Evolutionary conservation across 2,797 vertebrate species (phyloP).

Genomic region (Sternotherus odoratus): DNA sequence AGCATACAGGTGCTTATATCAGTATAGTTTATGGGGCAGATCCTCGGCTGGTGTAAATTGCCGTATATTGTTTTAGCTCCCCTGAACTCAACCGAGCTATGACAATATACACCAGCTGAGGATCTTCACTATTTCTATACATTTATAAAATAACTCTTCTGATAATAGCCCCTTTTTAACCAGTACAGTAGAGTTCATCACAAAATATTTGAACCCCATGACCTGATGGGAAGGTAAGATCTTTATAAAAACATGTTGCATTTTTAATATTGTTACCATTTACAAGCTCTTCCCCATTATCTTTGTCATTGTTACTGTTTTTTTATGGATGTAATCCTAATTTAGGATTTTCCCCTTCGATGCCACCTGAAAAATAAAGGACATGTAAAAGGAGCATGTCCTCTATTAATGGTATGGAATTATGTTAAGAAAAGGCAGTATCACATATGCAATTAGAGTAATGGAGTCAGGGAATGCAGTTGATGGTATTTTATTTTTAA

Average conservation of each 20-base stretch:
- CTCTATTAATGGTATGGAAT: neutral
- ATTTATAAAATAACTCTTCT: neutral
- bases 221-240: neutral
- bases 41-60: neutral
- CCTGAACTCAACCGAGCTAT: neutral
- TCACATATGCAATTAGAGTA: neutral
- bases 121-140: neutral
- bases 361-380: neutral
- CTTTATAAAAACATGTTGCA: neutral
- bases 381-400: neutral
- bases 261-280: neutral
- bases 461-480: neutral
- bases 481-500: neutral
- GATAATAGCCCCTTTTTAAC: neutral
- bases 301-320: neutral
- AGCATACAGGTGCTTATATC: neutral
- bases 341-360: neutral
- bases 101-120: neutral
- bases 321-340: neutral
- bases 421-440: neutral
- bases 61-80: neutral
- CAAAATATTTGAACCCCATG: too few relatives aligned
- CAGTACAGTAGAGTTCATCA: neutral
- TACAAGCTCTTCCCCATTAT: rapidly evolving
- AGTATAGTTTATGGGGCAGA: neutral